Base-by-base conservation (phyloP, 2,888 invertebrate species). In the Erebia aethiops region DNA sequence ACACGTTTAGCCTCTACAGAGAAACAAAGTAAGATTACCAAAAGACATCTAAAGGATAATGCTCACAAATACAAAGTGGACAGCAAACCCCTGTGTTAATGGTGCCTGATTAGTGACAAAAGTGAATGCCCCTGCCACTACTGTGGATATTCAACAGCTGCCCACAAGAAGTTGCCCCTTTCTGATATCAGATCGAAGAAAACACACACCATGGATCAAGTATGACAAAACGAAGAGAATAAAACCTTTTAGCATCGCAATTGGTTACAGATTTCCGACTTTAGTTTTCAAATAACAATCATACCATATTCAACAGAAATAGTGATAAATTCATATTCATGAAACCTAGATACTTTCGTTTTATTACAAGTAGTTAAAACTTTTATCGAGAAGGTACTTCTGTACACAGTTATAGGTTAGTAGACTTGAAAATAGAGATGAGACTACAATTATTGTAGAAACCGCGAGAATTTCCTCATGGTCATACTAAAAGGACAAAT, bases 51-150 rank as follows among this genome's bases (percentile, higher is more conserved):
- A 5, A 21, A 49, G 18, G 49, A 49, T 10, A 35, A 35, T 7
- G 7, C 35, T 7, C 7, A 7, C 35, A 35, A 35, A 35, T 7
- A 35, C 35, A 26, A 3, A 26, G 35, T 35, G 35, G 35, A 61
- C 1, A 16, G 18, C 13, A 61, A 16, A 46, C 43, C 43, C 2
- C 9, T 61, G 11, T 61, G 61, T 18, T 43, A 43, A 18, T 61
- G 61, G 61, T 61, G 61, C 18, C 43, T 61, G 9, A 18, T 61
- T 13, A n/a, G 41, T 41, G 18, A 18, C 10, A 61, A 61, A 5
- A 61, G 10, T 16, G 18, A 43, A 18, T 46, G 61, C 18, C 46
- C 61, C 11, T 61, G 61, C 13, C 61, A 43, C 10, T 43, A 61
- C 18, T 18, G 43, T 46, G 61, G 1, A 18, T 5, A 0, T 5